These are phyloP conservation scores for Nemopilema nomurai DNA, from an alignment of 30 jellyfish, hydroid and myxozoan species.

Conservation along the genomic window DNA sequence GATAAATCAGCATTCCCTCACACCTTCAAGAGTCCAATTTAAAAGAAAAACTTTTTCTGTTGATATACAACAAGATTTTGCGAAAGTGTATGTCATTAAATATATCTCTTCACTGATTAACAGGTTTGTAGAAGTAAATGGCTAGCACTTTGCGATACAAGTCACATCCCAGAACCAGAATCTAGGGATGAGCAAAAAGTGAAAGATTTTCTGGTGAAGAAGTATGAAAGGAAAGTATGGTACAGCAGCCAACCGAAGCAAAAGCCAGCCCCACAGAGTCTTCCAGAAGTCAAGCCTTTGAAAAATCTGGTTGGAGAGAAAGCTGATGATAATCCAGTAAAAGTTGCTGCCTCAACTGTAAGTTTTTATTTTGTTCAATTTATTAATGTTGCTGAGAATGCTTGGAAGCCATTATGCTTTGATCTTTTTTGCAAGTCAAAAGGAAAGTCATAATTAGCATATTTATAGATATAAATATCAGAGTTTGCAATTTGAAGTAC, in stretches of 20 bases:
- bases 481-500: no score
- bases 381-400: no score
- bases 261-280: conserved; percentile 52
- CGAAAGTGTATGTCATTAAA: no score
- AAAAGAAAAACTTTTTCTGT: no score
- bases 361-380: no score
- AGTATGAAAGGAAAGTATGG: conserved; percentile 91
- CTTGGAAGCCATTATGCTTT: no score
- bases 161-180: conserved; percentile 91
- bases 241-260: conserved; percentile 82
- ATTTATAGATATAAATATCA: no score
- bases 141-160: conserved; percentile 92
- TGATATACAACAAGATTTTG: no score
- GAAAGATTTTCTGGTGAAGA: conserved; percentile 76
- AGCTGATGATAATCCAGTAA: conserved; percentile 46
- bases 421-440: no score
- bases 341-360: conserved; percentile 27
- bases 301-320: conserved; percentile 82
- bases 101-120: background rate
- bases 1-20: no score
- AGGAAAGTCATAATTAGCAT: no score
- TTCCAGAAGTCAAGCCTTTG: conserved; percentile 89
- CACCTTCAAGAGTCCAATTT: no score
- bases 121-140: conserved; percentile 88
- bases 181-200: conserved; percentile 92